A percentile compares a stretch with the other conserved stretches of the same genome.
Evolutionary conservation across 2,888 invertebrate genomes (phyloP).

Genomic region (Eubasilissa splendida): DNA sequence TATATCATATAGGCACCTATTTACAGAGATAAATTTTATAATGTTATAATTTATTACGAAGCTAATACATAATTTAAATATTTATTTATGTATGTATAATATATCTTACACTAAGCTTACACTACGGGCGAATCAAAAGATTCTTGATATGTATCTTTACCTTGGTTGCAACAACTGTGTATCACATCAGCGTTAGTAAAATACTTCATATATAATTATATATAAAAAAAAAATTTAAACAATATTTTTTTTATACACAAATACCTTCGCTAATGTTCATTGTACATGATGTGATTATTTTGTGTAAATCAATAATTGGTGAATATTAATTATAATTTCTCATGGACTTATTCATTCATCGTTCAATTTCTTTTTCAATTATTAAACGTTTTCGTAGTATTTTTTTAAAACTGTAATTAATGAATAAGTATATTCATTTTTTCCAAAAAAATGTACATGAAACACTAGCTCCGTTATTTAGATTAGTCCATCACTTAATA

Average conservation of each 20-base stretch:
- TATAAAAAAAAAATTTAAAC: slow-evolving; percentile 3
- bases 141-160: slow-evolving; percentile 82
- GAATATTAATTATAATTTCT: too few relatives aligned
- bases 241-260: slow-evolving; percentile 17
- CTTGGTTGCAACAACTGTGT: slow-evolving; percentile 75
- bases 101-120: slow-evolving; percentile 59
- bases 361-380: too few relatives aligned
- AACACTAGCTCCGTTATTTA: too few relatives aligned
- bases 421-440: too few relatives aligned
- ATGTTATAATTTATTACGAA: background rate
- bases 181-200: slow-evolving; percentile 64
- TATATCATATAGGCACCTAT: slow-evolving; percentile 36
- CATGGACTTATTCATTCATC: too few relatives aligned
- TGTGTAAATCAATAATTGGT: too few relatives aligned
- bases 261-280: background rate
- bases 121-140: slow-evolving; percentile 76
- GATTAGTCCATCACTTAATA: background rate
- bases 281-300: background rate
- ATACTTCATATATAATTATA: slow-evolving; percentile 30
- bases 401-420: too few relatives aligned
- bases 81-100: background rate
- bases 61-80: background rate
- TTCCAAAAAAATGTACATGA: too few relatives aligned
- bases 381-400: too few relatives aligned
- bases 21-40: slow-evolving; percentile 16